Base-by-base conservation (phyloP, 1,140 invertebrate genomes). In the Cephus cinctus region DNA sequence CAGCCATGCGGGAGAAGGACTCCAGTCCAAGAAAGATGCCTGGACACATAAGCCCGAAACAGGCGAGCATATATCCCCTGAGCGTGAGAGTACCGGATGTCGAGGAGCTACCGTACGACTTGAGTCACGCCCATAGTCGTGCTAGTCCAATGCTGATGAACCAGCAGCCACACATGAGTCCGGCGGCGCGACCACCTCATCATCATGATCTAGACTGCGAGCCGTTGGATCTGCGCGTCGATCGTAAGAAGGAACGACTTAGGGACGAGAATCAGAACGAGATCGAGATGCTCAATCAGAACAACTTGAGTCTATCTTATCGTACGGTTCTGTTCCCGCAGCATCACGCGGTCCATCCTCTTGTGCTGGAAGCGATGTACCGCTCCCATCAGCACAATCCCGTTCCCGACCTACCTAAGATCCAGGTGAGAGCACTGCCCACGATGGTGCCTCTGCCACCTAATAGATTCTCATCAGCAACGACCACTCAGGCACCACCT, bases 161-260 rank as follows among this genome's bases (percentile, higher is more conserved):
- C 22, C 65, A 71, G 19, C 74, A 74, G 36, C 70, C 78, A 0
- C 80, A 81, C 51, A 80, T 81, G 77, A 80, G 78, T 27, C 78
- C 79, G 3, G 79, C 79, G 0, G 74, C 77, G 1, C 54, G 77
- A 21, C 78, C 67, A 39, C 68, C 66, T 5, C 56, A 63, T 0
- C 64, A 71, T 16, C 50, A 61, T 3, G 70, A 73, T 0, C 46
- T 61, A 27, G 76, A 81, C 22, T 69, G 65, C 40, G 81, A 83
- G 63, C 91, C 91, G 2, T 73, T 94, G 34, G 91, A 94, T 67
- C 79, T 94, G 6, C 81, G 89, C 50, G 81, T 93, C 32, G 89
- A 89, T 32, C 86, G 87, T 66, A 93, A 92, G 62, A 88, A 90
- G 63, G 66, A 73, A 46, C 73, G 81, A 9, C 58, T 86, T 4